Percentiles rank a stretch among this genome's conserved stretches.
phyloP scores from a whole-genome alignment of 2,113 vertebrate genomes.

The Archocentrus centrarchus region DNA sequence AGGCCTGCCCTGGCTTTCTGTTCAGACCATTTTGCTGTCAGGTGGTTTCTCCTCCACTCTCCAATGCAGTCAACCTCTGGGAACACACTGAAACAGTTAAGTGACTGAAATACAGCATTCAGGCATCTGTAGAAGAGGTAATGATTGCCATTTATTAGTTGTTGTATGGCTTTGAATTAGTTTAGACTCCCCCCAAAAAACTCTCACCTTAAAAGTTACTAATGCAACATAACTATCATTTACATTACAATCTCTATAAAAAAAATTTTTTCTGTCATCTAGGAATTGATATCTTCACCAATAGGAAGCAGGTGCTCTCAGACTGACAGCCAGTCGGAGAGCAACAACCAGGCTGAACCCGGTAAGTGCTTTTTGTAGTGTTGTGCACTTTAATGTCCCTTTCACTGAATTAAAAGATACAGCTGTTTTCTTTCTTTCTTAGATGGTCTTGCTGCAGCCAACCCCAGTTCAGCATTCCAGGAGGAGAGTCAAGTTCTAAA shows the following conservation, averaged over 20 bases:
- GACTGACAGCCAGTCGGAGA: conserved; percentile 72
- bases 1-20: neutral
- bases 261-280: neutral
- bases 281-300: conserved; percentile 85
- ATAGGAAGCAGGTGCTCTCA: conserved; percentile 74
- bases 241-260: conserved; percentile 1
- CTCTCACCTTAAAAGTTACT: neutral
- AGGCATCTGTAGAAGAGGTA: neutral
- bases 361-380: conserved; percentile 44
- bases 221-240: neutral
- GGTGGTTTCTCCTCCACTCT: neutral
- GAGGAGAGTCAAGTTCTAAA: conserved; percentile 77
- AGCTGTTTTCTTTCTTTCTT: neutral
- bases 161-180: neutral
- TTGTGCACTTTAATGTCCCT: neutral
- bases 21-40: neutral
- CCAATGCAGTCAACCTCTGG: neutral
- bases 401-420: neutral
- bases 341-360: conserved; percentile 57
- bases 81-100: neutral
- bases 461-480: conserved; percentile 47
- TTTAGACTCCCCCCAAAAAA: neutral
- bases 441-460: conserved; percentile 43
- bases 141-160: neutral
- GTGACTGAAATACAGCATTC: neutral